Conservation (phyloP, 1,140 invertebrate genomes). For the Penaeus indicus region DNA sequence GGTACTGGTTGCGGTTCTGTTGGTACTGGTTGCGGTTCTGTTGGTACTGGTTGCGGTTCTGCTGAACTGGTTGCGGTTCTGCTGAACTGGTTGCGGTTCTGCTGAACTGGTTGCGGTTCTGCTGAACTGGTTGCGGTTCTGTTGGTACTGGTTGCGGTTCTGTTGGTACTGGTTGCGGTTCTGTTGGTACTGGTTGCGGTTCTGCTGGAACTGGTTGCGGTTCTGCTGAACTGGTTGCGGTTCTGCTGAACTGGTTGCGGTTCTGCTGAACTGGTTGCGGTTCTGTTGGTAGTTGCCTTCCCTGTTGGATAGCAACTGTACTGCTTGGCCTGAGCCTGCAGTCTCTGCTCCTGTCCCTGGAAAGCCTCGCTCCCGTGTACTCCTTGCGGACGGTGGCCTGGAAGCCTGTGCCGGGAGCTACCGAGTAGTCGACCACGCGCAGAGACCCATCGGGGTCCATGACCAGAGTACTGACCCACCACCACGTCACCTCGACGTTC, state of each 20-base stretch:
- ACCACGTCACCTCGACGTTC: constrained; percentile 47
- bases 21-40: neutral
- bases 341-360: neutral
- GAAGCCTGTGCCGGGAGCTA: constrained; percentile 37
- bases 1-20: too few relatives aligned
- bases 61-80: neutral
- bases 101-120: neutral
- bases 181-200: neutral
- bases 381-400: constrained; percentile 31
- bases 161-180: too few relatives aligned
- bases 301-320: neutral
- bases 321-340: too few relatives aligned
- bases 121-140: neutral
- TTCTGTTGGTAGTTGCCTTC: neutral
- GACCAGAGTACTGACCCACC: constrained; percentile 36
- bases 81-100: too few relatives aligned
- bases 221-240: neutral
- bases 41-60: neutral
- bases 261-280: neutral
- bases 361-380: too few relatives aligned
- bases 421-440: constrained; percentile 26
- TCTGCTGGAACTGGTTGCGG: neutral
- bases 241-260: too few relatives aligned
- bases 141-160: neutral
- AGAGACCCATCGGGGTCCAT: constrained; percentile 16